Evolutionary conservation across 2,113 vertebrate species (phyloP), one percentile per base, ranked within the genome.

Genomic region (Hypanus sabinus): DNA sequence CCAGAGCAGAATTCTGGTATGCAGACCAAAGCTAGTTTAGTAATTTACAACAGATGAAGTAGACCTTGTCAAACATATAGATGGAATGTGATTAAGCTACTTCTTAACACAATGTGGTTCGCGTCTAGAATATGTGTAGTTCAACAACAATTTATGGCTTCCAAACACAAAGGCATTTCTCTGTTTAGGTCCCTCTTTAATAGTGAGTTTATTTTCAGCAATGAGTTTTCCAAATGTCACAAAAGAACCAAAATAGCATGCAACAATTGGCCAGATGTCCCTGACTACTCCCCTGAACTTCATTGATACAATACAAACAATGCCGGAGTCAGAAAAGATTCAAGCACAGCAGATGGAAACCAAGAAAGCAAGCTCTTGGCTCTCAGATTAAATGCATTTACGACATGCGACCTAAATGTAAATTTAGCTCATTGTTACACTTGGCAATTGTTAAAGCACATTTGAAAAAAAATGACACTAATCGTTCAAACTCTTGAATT

Each of bases 251-350:
- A 18, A 90, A 90, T 36, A 90, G 57, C 57, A 62, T 60, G 55
- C 83, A 87, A 88, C 27, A 88, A 30, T 65, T 90, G 85, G 85
- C 60, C 60, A 65, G 85, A 68, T 90, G 85, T 33, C 60, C 85
- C 1, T 20, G 30, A 65, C 60, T 18, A 60, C 30, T 11, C 5
- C 60, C n/a, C n/a, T n/a, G 85, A 90, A 90, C 33, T 90, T 90
- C 60, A 65, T n/a, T 60, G n/a, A 33, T n/a, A 33, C 20, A 62
- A 8, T 90, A 27, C 57, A 90, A 16, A 16, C 60, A 33, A n/a
- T 18, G 14, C 18, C 65, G 57, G 1, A 65, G 14, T n/a, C n/a
- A n/a, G 30, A 62, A 81, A 60, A n/a, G 85, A 65, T 27, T 20
- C 33, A 65, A 60, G 16, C n/a, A 33, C 57, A 33, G 60, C 85